Evolutionary conservation across 2,113 vertebrate genomes (phyloP).

Genomic region (Neopipo cinnamomea): DNA sequence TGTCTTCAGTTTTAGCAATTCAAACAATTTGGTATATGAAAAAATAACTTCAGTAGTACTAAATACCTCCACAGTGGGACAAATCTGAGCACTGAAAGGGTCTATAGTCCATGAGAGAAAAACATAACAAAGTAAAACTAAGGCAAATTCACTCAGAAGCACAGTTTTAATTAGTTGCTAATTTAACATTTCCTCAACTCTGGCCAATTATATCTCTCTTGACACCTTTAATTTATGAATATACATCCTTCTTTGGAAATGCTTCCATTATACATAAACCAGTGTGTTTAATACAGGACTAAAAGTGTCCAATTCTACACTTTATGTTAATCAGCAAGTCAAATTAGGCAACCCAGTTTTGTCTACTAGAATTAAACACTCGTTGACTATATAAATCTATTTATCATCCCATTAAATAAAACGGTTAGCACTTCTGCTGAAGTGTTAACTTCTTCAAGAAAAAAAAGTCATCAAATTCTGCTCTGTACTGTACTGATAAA

Average conservation of each 20-base stretch:
- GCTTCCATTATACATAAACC: background rate
- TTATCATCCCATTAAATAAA: background rate
- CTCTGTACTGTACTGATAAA: background rate
- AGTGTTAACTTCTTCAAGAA: background rate
- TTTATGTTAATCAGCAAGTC: background rate
- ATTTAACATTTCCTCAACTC: background rate
- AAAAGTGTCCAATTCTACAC: background rate
- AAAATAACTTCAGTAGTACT: background rate
- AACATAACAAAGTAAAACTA: background rate
- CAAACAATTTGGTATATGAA: background rate
- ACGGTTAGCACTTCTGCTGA: background rate
- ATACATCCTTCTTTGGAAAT: background rate
- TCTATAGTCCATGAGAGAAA: background rate
- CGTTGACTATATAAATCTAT: background rate
- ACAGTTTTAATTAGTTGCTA: background rate
- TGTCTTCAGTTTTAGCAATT: background rate
- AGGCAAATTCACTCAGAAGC: background rate
- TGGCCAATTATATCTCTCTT: background rate
- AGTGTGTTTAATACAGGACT: background rate
- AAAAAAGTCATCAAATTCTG: background rate
- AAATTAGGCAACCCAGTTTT: conserved; percentile 19
- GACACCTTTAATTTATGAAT: background rate
- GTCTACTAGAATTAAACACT: conserved; percentile 7
- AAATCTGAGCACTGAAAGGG: background rate
- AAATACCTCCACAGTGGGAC: background rate